Evolutionary conservation across 2,113 vertebrate species (phyloP).

Genomic region (Cinclus cinclus): DNA sequence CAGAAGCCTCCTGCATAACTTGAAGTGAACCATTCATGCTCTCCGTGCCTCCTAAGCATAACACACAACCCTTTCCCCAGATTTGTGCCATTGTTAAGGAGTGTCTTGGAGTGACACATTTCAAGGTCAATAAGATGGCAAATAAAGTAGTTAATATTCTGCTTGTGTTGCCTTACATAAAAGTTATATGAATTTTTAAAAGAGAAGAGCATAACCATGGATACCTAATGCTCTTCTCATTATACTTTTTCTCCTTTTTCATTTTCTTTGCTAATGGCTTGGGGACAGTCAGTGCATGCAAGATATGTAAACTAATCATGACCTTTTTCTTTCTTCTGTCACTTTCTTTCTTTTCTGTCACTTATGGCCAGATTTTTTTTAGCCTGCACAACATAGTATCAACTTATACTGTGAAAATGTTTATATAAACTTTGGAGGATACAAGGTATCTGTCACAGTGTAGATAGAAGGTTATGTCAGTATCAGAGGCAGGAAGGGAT

Average conservation of each 20-base stretch:
- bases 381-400: background rate
- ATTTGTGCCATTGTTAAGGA: background rate
- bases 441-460: background rate
- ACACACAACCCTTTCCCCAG: background rate
- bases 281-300: background rate
- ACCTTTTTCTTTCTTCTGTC: background rate
- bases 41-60: background rate
- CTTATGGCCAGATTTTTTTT: background rate
- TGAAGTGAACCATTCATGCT: background rate
- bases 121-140: background rate
- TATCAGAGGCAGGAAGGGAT: background rate
- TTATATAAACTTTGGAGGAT: background rate
- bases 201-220: background rate
- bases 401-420: background rate
- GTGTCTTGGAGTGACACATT: background rate
- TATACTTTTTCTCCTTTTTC: slow-evolving; percentile 15
- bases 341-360: background rate
- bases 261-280: background rate
- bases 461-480: background rate
- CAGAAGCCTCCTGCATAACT: background rate
- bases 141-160: background rate
- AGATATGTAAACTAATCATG: background rate
- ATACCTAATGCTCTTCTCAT: background rate
- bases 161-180: background rate
- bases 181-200: background rate